Evolutionary conservation across 2,113 vertebrate species (phyloP), one percentile per base, ranked within the genome.

Genomic region (Psilopsiagon aurifrons): DNA sequence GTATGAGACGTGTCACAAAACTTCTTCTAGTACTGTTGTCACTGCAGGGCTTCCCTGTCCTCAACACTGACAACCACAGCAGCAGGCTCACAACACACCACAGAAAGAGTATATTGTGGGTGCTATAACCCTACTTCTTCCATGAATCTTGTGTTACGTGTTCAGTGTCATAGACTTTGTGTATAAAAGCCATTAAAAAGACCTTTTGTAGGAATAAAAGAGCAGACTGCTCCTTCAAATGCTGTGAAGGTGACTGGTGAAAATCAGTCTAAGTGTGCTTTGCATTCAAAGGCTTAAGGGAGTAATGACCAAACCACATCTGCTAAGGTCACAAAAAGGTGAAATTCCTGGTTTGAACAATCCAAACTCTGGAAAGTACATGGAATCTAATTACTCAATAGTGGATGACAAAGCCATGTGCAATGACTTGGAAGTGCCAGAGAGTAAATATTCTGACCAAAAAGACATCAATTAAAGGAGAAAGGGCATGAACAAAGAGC

Each of bases 321-420:
- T 76, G 47, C 66, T 76, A 19, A 95, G 92, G 95, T 92, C 94
- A 86, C 67, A 49, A 66, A 95, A 92, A 77, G 75, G 73, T 76
- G 27, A 85, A 71, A 88, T 31, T 83, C 89, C 83, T 87, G 35
- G 16, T 55, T 95, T 85, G 77, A 91, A 39, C 76, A 63, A 85
- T 74, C 37, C 66, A 31, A 73, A 37, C 5, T 15, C 10, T 80
- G 51, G 55, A 60, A 87, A 75, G 64, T 74, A 20, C 75, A 51
- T 28, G 43, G 39, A 86, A 88, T 71, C 15, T 82, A 80, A 89
- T 92, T 81, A 63, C 46, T 71, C 77, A 44, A 51, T 13, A 64
- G 60, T 17, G 33, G 39, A 69, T 67, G 46, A 79, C 83, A 90
- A 93, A 96, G 17, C 51, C 51, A 15, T 23, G 47, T 91, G 59